Percentiles rank a stretch among this genome's conserved stretches.
These are phyloP conservation scores for Listronotus bonariensis DNA, from an alignment of 1,140 invertebrate genomes.

Conservation along the genomic window DNA sequence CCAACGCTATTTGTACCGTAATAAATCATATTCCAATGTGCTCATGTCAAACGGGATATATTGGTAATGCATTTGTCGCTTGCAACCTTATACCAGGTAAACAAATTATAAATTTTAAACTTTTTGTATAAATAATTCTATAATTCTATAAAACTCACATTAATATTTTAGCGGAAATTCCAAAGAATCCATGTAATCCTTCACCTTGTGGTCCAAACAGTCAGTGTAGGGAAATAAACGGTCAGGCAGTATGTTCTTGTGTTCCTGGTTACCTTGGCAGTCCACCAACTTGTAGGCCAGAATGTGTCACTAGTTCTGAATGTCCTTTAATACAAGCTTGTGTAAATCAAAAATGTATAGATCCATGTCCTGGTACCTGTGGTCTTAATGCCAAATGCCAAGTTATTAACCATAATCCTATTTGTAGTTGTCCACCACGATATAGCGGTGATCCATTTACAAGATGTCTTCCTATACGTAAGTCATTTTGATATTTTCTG, in stretches of 20 bases:
- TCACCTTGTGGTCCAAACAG: constrained; percentile 71
- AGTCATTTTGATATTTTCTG: constrained; percentile 29
- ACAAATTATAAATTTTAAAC: neutral
- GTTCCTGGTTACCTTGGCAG: constrained; percentile 64
- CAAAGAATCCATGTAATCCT: constrained; percentile 65
- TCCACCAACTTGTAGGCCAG: constrained; percentile 69
- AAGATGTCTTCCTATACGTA: constrained; percentile 55
- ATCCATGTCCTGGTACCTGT: constrained; percentile 72
- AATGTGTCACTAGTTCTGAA: constrained; percentile 70
- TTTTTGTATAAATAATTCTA: too few species aligned
- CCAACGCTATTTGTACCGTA: constrained; percentile 68
- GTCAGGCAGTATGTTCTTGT: constrained; percentile 70
- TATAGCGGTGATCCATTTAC: constrained; percentile 77
- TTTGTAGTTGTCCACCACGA: constrained; percentile 70
- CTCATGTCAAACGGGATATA: constrained; percentile 65
- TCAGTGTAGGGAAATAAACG: constrained; percentile 65
- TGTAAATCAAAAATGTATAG: constrained; percentile 70
- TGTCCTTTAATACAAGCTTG: constrained; percentile 69
- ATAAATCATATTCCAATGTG: constrained; percentile 72
- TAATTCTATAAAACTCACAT: too few species aligned
- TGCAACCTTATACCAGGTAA: constrained; percentile 65
- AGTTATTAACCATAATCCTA: constrained; percentile 76
- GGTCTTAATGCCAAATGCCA: constrained; percentile 65
- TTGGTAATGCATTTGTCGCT: constrained; percentile 67
- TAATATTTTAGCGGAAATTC: constrained; percentile 37